Evolutionary conservation across 2,888 invertebrate species (phyloP).

Genomic region (Thysanoteuthis rhombus): DNA sequence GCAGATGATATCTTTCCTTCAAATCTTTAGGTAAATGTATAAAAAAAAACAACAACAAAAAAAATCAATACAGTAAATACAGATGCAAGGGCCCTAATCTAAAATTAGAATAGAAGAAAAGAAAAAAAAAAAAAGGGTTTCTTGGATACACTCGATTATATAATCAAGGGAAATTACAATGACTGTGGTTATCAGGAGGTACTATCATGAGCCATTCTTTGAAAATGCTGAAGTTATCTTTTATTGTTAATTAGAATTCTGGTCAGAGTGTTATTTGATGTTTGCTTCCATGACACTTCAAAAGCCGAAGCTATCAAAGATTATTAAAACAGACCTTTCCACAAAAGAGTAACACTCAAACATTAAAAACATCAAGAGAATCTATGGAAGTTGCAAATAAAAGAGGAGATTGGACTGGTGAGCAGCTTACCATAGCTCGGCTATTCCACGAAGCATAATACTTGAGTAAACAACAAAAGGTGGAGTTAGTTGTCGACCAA

Average conservation of each 20-base stretch:
- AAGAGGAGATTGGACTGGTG: slow-evolving; percentile 1
- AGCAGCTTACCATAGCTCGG: slow-evolving; percentile 40
- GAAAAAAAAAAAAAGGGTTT: too few species aligned
- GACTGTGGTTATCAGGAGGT: too few species aligned
- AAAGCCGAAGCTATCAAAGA: slow-evolving; percentile 33
- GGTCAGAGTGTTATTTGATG: neutral
- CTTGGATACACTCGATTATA: too few species aligned
- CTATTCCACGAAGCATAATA: slow-evolving; percentile 41
- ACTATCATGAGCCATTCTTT: neutral
- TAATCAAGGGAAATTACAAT: too few species aligned
- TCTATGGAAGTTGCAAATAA: slow-evolving; percentile 17
- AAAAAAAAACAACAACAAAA: too few species aligned
- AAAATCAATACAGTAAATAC: too few species aligned
- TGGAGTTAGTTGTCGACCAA: slow-evolving; percentile 2
- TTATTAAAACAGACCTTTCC: neutral
- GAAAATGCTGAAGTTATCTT: neutral
- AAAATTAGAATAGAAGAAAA: too few species aligned
- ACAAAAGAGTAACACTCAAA: neutral
- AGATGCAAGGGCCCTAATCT: too few species aligned
- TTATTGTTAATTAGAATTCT: neutral
- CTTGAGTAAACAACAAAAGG: slow-evolving; percentile 33
- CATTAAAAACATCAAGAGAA: slow-evolving; percentile 22
- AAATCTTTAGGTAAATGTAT: too few species aligned
- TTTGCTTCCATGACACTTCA: slow-evolving; percentile 50
- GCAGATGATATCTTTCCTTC: too few species aligned